A percentile compares a stretch with the other conserved stretches of the same genome.
Conservation (phyloP, 2,113 vertebrate species). For the Hucho hucho region DNA sequence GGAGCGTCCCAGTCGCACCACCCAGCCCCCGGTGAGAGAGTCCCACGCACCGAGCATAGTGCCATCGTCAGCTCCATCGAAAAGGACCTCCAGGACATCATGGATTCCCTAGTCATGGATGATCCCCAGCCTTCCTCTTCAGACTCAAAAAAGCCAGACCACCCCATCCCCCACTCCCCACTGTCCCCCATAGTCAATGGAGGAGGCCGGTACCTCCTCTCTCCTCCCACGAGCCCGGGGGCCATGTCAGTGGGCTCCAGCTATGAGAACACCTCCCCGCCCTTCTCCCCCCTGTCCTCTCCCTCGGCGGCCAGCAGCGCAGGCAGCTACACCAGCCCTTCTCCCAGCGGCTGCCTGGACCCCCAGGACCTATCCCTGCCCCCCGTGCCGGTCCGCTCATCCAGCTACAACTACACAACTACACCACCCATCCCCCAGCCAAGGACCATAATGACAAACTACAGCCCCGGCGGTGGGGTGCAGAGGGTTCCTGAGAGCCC, state of each 20-base stretch:
- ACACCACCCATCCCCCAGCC: conserved; percentile 76
- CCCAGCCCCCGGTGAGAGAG: conserved; percentile 53
- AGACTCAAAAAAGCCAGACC: conserved; percentile 54
- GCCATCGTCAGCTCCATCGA: conserved; percentile 96
- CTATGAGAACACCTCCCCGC: conserved; percentile 88
- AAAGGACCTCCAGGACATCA: conserved; percentile 96
- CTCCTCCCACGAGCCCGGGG: conserved; percentile 83
- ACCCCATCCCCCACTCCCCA: conserved; percentile 78
- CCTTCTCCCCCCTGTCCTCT: conserved; percentile 89
- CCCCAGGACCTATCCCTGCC: conserved; percentile 77
- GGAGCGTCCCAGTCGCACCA: conserved; percentile 61
- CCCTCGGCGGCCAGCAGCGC: conserved; percentile 82
- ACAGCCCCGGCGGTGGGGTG: conserved; percentile 29
- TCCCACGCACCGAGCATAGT: conserved; percentile 76
- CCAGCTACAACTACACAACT: conserved; percentile 91
- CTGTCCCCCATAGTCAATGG: conserved; percentile 82
- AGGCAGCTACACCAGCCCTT: conserved; percentile 76
- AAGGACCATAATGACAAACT: conserved; percentile 59
- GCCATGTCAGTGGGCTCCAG: conserved; percentile 87
- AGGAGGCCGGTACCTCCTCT: conserved; percentile 82
- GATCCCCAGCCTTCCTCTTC: conserved; percentile 69
- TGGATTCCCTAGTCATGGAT: conserved; percentile 93
- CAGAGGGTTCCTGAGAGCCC: conserved; percentile 75
- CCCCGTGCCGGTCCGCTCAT: conserved; percentile 87
- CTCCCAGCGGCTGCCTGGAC: conserved; percentile 68